Evolutionary conservation across 2,888 invertebrate genomes (phyloP), one percentile per base, ranked within the genome.

Genomic region (Diploptera punctata): DNA sequence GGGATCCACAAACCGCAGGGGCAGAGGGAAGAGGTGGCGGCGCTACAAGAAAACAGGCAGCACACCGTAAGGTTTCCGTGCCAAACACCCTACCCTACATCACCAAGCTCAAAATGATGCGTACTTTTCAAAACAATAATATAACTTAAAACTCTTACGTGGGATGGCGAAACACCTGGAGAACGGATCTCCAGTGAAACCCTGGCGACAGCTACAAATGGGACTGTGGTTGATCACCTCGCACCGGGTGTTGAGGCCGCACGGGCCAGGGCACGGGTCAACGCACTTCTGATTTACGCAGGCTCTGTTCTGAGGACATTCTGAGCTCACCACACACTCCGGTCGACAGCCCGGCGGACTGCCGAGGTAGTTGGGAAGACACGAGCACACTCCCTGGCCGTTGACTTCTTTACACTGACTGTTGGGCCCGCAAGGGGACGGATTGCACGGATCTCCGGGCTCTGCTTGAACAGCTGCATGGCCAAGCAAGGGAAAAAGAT

Each of bases 381-480:
- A 92, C 10, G 88, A 88, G 80, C 92, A 92, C 0, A 89, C 88
- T 0, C 90, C 87, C 75, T 86, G 85, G 19, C 87, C 86, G 13
- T 86, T 87, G 9, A 86, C 43, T 87, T 87, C 70, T 89, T 89
- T 87, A 78, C 88, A 91, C 77, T 87, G 82, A 19, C 90, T 86
- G 78, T 90, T 87, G 1, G 88, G 87, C 24, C 91, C 91, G 80
- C 91, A 91, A 24, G 90, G 90, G 19, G 89, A 88, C 16, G 90
- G 90, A 74, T 84, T 84, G 78, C 91, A 91, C 4, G 80, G 80
- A 68, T 44, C 93, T 92, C 81, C 93, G 93, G 1, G 91, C 92
- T 70, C 94, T 89, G 76, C 86, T 89, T 67, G 88, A 87, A 61
- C 61, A 62, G 70, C 70, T 70, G 52, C 18, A 26, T 21, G n/a